phyloP scores from a whole-genome alignment of 2,113 vertebrate species.

The Nycticryphes semicollaris region DNA sequence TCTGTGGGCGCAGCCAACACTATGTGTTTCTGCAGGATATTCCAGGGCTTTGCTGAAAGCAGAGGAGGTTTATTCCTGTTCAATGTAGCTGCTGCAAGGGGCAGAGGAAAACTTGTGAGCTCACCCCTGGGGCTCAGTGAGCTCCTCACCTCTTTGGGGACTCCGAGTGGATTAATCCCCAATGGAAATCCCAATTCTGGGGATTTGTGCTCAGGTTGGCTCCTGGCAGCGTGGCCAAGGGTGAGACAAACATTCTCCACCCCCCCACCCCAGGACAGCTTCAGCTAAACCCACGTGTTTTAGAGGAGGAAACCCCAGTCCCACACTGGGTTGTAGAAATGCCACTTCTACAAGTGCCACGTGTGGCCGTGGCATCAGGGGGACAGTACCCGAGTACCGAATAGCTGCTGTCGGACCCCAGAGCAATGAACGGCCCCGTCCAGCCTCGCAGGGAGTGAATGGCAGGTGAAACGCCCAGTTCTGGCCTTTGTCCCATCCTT shows the following conservation, averaged over 20 bases:
- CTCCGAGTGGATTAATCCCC: neutral
- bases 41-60: neutral
- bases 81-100: neutral
- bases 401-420: neutral
- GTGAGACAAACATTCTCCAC: accelerated
- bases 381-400: accelerated
- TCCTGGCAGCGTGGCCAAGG: neutral
- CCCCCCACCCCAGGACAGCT: neutral
- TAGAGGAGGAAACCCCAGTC: accelerated
- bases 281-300: accelerated
- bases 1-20: neutral
- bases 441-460: accelerated
- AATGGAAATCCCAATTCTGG: neutral
- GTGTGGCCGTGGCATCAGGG: accelerated
- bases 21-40: accelerated
- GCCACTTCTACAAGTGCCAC: accelerated
- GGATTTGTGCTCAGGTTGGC: neutral
- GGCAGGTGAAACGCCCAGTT: accelerated
- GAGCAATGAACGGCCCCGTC: neutral
- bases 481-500: neutral
- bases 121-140: accelerated
- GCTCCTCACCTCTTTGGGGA: neutral
- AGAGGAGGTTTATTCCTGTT: neutral
- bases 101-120: neutral
- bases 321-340: neutral